These are phyloP conservation scores for Zelleria hepariella DNA, from an alignment of 2,888 invertebrate species.

Conservation along the genomic window DNA sequence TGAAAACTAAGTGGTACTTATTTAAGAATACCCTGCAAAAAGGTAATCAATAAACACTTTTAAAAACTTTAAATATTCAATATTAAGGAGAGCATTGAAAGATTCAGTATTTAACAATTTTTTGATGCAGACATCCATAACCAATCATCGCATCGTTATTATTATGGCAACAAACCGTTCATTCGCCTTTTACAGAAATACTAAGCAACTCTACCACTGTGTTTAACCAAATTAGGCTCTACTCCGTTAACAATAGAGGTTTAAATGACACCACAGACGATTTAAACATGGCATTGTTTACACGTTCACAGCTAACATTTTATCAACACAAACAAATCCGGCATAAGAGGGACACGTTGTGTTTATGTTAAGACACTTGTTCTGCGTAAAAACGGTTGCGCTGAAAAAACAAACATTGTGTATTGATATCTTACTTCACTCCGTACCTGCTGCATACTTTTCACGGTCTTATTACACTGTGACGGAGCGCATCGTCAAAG, in stretches of 20 bases:
- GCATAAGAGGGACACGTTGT: constrained; percentile 20
- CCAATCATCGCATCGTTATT: neutral
- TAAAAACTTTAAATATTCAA: too few species aligned
- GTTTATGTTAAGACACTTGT: constrained; percentile 53
- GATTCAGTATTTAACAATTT: too few species aligned
- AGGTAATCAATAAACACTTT: too few species aligned
- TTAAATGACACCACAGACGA: neutral
- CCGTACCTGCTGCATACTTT: neutral
- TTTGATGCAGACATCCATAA: neutral
- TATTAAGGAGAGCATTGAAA: too few species aligned
- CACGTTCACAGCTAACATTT: neutral
- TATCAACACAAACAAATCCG: neutral
- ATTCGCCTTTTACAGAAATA: neutral
- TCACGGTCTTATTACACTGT: neutral
- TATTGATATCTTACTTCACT: neutral
- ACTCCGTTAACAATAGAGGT: neutral
- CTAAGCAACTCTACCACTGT: neutral
- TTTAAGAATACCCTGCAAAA: too few species aligned
- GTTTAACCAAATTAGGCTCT: neutral
- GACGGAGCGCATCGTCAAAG: too few species aligned
- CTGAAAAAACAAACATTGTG: constrained; percentile 6
- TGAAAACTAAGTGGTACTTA: too few species aligned
- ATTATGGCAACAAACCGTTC: neutral
- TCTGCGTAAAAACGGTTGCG: constrained; percentile 17
- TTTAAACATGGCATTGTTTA: neutral